Conservation (phyloP, 2,113 vertebrate species). For the Clarias macrocephalus region DNA sequence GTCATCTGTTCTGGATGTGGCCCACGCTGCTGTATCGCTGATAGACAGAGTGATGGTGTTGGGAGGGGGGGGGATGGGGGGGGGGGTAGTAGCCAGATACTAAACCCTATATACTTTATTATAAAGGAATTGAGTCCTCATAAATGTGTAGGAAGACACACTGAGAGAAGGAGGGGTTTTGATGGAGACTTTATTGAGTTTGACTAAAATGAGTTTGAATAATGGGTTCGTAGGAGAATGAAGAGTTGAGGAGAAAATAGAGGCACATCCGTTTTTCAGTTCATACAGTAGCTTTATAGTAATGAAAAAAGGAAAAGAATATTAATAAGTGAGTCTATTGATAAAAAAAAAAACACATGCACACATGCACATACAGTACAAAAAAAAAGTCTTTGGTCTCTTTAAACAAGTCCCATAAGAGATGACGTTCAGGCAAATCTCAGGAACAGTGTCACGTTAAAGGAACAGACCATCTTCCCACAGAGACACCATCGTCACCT, state of each 20-base stretch:
- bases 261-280: neutral
- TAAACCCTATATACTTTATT: slow-evolving; percentile 5
- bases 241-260: neutral
- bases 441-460: slow-evolving; percentile 24
- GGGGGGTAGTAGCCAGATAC: slow-evolving; percentile 47
- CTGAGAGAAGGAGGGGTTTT: neutral
- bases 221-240: neutral
- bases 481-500: slow-evolving; percentile 42
- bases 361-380: slow-evolving; percentile 2
- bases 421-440: slow-evolving; percentile 23
- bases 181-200: slow-evolving; percentile 2
- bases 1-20: slow-evolving; percentile 21
- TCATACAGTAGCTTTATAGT: neutral
- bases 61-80: too few relatives aligned
- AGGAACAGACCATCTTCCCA: slow-evolving; percentile 42
- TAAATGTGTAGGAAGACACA: slow-evolving; percentile 23
- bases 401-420: slow-evolving; percentile 5
- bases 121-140: neutral
- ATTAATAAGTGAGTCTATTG: neutral
- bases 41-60: slow-evolving; percentile 13
- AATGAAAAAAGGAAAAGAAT: neutral
- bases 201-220: slow-evolving; percentile 16
- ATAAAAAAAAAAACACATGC: neutral
- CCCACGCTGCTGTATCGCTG: slow-evolving; percentile 25
- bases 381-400: neutral